Conservation (phyloP, 2,888 invertebrate genomes). For the Pandemis corylana region DNA sequence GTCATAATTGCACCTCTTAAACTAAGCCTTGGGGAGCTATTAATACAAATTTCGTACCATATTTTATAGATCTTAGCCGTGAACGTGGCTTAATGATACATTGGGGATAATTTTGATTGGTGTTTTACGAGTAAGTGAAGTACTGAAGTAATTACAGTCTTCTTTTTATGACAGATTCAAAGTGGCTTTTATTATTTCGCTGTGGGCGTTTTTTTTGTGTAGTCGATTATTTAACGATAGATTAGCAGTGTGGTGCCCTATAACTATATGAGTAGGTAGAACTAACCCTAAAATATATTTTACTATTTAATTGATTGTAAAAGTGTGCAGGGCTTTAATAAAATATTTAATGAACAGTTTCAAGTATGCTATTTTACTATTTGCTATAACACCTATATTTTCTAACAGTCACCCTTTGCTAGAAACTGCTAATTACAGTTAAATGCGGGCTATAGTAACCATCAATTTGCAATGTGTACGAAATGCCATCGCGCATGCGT, state of each 20-base stretch:
- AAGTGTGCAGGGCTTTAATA: background rate
- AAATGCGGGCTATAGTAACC: slow-evolving; percentile 51
- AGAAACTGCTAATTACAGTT: slow-evolving; percentile 42
- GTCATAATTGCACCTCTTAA: slow-evolving; percentile 28
- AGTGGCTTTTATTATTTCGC: background rate
- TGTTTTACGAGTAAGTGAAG: slow-evolving; percentile 16
- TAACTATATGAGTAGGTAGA: background rate
- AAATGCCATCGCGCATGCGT: slow-evolving; percentile 54
- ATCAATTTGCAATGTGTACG: slow-evolving; percentile 65
- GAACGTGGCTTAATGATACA: slow-evolving; percentile 29
- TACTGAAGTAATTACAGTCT: slow-evolving; percentile 1
- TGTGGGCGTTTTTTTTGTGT: background rate
- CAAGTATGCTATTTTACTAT: background rate
- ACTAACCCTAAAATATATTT: background rate
- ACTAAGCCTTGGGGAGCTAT: slow-evolving; percentile 31
- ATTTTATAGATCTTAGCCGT: slow-evolving; percentile 22
- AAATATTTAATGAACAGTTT: background rate
- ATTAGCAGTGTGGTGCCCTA: background rate
- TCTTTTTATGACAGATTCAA: slow-evolving; percentile 3
- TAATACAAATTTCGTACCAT: slow-evolving; percentile 26
- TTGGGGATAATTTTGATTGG: slow-evolving; percentile 16
- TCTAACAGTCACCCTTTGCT: background rate
- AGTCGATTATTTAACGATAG: background rate
- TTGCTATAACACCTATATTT: slow-evolving; percentile 2
- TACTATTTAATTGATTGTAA: background rate